Conservation (phyloP, 2,888 invertebrate genomes). For the Embidobia sp. region DNA sequence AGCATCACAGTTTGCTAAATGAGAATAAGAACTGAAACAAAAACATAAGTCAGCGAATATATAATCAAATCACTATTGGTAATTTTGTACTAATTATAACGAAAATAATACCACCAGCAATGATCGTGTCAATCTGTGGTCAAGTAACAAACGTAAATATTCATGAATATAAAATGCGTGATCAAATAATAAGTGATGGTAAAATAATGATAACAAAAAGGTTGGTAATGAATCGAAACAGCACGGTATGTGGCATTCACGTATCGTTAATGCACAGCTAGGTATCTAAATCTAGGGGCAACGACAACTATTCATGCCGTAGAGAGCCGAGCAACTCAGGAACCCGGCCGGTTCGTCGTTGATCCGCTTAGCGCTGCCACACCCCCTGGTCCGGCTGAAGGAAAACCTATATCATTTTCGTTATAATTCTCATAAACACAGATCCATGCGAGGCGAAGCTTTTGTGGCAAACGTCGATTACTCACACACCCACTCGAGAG, state of each 20-base stretch:
- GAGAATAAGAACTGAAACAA: conserved; percentile 31
- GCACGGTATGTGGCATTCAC: conserved; percentile 79
- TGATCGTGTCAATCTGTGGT: conserved; percentile 57
- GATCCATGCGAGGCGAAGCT: conserved; percentile 82
- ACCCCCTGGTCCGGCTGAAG: conserved; percentile 45
- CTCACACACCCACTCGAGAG: conserved; percentile 74
- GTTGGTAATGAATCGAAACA: conserved; percentile 64
- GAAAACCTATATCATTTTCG: conserved; percentile 65
- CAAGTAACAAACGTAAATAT: conserved; percentile 54
- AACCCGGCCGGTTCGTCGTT: conserved; percentile 49
- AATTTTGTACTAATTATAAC: conserved; percentile 49
- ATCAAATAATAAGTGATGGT: conserved; percentile 25
- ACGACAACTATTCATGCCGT: conserved; percentile 81
- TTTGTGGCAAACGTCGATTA: conserved; percentile 80
- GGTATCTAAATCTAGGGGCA: conserved; percentile 79
- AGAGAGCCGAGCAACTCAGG: conserved; percentile 72
- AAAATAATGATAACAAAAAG: conserved; percentile 30
- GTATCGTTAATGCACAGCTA: conserved; percentile 81
- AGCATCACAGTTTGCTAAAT: conserved; percentile 11
- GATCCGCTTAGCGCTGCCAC: conserved; percentile 59
- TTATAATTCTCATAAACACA: conserved; percentile 76
- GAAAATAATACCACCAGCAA: conserved; percentile 52
- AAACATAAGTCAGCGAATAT: conserved; percentile 56
- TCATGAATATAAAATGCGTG: conserved; percentile 37
- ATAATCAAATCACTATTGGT: conserved; percentile 58